phyloP scores from a whole-genome alignment of 1,140 invertebrate genomes.

The Vanessa tameamea region DNA sequence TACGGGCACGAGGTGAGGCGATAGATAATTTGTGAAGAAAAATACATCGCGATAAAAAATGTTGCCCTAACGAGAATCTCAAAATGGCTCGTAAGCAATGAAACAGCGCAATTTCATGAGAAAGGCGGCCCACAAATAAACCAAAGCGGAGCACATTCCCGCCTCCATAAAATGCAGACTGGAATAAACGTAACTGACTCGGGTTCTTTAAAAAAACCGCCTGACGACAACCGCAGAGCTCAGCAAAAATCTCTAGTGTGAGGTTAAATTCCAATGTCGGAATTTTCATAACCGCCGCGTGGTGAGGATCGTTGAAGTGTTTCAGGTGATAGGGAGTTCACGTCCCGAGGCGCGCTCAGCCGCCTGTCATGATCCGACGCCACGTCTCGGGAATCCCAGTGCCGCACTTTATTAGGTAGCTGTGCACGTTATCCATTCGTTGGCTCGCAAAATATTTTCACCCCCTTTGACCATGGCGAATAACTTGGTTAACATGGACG shows the following conservation, averaged over 20 bases:
- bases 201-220: constrained; percentile 68
- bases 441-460: constrained; percentile 44
- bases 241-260: constrained; percentile 72
- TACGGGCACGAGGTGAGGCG: constrained; percentile 25
- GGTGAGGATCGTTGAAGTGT: constrained; percentile 54
- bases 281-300: constrained; percentile 75
- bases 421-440: constrained; percentile 37
- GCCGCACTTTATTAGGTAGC: constrained; percentile 53
- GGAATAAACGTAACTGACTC: constrained; percentile 73
- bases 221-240: constrained; percentile 70
- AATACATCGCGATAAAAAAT: constrained; percentile 68
- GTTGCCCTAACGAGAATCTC: constrained; percentile 65
- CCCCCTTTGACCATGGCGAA: background rate
- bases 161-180: constrained; percentile 73
- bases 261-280: constrained; percentile 67
- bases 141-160: constrained; percentile 72
- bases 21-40: constrained; percentile 61
- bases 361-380: constrained; percentile 46
- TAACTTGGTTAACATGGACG: background rate
- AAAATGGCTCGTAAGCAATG: constrained; percentile 74
- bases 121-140: constrained; percentile 74
- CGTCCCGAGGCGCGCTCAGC: constrained; percentile 57
- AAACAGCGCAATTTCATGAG: constrained; percentile 75
- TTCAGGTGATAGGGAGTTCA: constrained; percentile 62
- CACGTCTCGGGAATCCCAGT: constrained; percentile 39